Evolutionary conservation across 2,113 vertebrate genomes (phyloP).

Genomic region (Cyanoramphus novaezelandiae): DNA sequence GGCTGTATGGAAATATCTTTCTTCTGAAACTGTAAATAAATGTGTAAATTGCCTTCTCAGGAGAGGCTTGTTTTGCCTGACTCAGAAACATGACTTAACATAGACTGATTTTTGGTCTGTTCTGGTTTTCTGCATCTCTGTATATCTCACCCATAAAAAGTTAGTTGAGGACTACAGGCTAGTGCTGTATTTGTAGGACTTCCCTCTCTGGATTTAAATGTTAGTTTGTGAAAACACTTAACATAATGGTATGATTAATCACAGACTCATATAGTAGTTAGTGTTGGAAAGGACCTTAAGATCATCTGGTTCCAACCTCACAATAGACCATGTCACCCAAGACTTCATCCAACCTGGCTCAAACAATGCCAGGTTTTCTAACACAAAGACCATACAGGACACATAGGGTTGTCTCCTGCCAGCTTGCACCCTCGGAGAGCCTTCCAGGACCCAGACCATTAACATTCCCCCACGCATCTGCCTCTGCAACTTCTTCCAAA

Average conservation of each 20-base stretch:
- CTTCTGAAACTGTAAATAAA: constrained; percentile 35
- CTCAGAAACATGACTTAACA: not conserved
- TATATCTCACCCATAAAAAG: accelerated
- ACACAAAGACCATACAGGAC: not conserved
- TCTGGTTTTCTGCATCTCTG: not conserved
- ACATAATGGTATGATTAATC: not conserved
- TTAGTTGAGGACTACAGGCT: not conserved
- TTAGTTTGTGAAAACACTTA: not conserved
- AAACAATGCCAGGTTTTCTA: not conserved
- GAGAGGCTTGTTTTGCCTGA: not conserved
- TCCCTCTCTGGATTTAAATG: not conserved
- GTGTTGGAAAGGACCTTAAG: not conserved
- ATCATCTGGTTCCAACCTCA: not conserved
- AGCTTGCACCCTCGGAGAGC: accelerated
- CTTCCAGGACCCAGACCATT: not conserved
- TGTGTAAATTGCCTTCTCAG: not conserved
- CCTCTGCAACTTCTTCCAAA: not conserved
- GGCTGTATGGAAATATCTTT: not conserved
- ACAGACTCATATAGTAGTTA: not conserved
- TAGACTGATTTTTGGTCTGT: not conserved
- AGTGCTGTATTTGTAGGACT: not conserved
- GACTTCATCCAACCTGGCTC: not conserved
- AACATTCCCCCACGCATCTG: not conserved
- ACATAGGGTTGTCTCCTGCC: accelerated
- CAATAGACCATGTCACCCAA: not conserved